A percentile compares a stretch with the other conserved stretches of the same genome.
phyloP scores from a whole-genome alignment of 2,113 vertebrate species.

The Aplodontia rufa region DNA sequence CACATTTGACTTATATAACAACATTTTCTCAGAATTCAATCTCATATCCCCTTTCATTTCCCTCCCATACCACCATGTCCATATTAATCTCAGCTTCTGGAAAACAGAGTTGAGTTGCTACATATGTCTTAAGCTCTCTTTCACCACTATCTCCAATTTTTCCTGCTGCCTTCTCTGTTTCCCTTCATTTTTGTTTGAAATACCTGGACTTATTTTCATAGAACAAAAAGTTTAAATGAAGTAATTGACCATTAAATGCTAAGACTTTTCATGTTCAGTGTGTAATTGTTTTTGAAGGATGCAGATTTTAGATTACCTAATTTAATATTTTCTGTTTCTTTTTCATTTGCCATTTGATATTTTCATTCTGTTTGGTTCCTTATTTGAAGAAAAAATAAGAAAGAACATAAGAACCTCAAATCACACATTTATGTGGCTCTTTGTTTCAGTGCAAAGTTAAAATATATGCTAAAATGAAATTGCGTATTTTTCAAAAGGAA shows the following conservation, averaged over 20 bases:
- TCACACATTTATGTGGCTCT: background rate
- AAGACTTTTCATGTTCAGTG: background rate
- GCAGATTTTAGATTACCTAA: background rate
- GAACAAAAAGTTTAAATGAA: background rate
- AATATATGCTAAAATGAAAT: conserved; percentile 27
- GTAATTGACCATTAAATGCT: background rate
- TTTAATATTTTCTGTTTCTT: background rate
- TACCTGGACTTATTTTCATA: conserved; percentile 3
- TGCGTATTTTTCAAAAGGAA: background rate
- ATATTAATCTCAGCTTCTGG: conserved; percentile 23
- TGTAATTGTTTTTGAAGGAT: background rate
- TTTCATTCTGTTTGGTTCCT: background rate
- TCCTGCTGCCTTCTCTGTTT: conserved; percentile 12
- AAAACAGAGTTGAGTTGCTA: conserved; percentile 40
- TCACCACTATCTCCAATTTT: background rate
- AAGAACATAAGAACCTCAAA: background rate
- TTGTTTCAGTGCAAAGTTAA: background rate
- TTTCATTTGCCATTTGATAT: conserved; percentile 37
- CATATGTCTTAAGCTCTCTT: background rate
- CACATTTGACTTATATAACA: background rate
- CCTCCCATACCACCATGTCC: background rate
- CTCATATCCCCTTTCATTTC: background rate
- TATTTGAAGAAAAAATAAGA: background rate
- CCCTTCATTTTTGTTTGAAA: background rate
- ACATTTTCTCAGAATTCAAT: background rate